Percentiles rank a stretch among this genome's conserved stretches.
These are phyloP conservation scores for Ryuthela nishihirai DNA, from an alignment of 2,888 invertebrate species.

Conservation along the genomic window DNA sequence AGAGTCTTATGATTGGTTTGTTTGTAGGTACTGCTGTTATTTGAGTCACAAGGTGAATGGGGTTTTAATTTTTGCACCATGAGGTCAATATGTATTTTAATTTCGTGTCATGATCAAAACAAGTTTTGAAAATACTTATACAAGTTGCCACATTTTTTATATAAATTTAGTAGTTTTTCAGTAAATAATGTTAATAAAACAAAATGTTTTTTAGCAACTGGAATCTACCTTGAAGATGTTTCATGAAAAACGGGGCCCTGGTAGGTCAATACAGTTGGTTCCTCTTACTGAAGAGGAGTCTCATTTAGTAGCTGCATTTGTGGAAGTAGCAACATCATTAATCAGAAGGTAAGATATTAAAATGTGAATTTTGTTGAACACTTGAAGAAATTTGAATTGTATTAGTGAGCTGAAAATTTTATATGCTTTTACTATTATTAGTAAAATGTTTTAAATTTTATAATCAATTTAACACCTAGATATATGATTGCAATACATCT, in stretches of 20 bases:
- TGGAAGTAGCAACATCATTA: slow-evolving; percentile 78
- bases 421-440: not conserved
- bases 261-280: slow-evolving; percentile 21
- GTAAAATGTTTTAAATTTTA: too few relatives aligned
- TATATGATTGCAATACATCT: too few relatives aligned
- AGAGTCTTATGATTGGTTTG: too few relatives aligned
- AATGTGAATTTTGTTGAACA: too few relatives aligned
- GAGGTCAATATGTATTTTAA: too few relatives aligned
- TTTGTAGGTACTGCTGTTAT: too few relatives aligned
- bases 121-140: not conserved
- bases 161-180: not conserved
- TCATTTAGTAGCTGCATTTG: slow-evolving; percentile 67
- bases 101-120: too few relatives aligned
- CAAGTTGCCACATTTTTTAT: not conserved
- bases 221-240: slow-evolving; percentile 84
- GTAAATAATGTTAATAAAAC: not conserved
- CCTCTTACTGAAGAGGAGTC: slow-evolving; percentile 63
- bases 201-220: slow-evolving; percentile 59
- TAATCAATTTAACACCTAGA: too few relatives aligned
- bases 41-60: too few relatives aligned
- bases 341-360: slow-evolving; percentile 62
- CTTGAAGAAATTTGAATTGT: too few relatives aligned
- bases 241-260: slow-evolving; percentile 69
- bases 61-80: too few relatives aligned
- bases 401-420: too few relatives aligned